Evolutionary conservation across 2,113 vertebrate species (phyloP).

Genomic region (Gopherus flavomarginatus): DNA sequence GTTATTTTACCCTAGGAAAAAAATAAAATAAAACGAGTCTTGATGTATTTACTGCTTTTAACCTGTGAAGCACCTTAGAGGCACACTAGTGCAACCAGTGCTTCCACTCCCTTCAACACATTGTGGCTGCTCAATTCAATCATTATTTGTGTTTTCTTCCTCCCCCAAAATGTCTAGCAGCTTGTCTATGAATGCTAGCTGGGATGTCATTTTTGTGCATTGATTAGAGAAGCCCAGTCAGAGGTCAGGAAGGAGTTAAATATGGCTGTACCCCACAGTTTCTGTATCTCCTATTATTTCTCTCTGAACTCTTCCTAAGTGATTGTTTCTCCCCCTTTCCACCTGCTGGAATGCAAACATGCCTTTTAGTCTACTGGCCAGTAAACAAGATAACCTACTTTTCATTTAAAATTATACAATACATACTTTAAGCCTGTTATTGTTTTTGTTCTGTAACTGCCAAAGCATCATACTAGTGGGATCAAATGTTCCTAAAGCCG

Average conservation of each 20-base stretch:
- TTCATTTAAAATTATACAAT: not conserved
- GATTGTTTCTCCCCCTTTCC: not conserved
- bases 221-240: not conserved
- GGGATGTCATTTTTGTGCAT: not conserved
- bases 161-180: not conserved
- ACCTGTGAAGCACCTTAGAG: not conserved
- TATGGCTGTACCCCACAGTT: not conserved
- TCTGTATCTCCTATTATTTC: not conserved
- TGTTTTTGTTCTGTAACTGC: not conserved
- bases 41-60: not conserved
- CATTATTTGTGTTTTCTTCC: not conserved
- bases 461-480: not conserved
- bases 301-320: not conserved
- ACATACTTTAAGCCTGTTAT: not conserved
- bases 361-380: accelerated
- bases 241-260: not conserved
- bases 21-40: not conserved
- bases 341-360: not conserved
- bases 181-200: not conserved
- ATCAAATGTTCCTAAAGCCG: not conserved
- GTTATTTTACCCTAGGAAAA: not conserved
- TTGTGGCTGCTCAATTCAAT: not conserved
- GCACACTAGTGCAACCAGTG: not conserved
- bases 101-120: not conserved
- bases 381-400: not conserved